Evolutionary conservation across 2,797 vertebrate species (phyloP).

Genomic region (Chaunax sp.): DNA sequence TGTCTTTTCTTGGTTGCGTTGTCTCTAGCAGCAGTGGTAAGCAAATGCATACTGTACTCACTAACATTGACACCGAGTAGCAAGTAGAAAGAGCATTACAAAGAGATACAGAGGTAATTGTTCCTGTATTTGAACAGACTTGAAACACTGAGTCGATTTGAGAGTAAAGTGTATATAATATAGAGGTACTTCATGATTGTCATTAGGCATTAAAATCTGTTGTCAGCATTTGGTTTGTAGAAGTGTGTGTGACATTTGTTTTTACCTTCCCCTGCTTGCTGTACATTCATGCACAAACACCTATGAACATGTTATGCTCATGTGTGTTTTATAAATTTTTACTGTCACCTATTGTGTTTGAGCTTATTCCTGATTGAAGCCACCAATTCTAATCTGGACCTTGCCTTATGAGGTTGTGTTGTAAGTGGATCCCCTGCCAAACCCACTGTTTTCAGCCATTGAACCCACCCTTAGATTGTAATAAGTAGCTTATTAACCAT

Average conservation of each 20-base stretch:
- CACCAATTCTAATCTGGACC: slow-evolving; percentile 17
- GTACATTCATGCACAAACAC: slow-evolving; percentile 56
- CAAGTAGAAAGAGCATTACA: slow-evolving; percentile 44
- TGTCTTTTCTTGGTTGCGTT: slow-evolving; percentile 38
- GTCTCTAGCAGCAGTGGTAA: slow-evolving; percentile 54
- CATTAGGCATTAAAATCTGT: slow-evolving; percentile 61
- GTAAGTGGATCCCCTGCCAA: background rate
- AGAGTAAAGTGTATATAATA: slow-evolving; percentile 29
- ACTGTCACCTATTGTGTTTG: slow-evolving; percentile 4
- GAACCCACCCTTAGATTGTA: slow-evolving; percentile 18
- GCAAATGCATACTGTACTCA: slow-evolving; percentile 37
- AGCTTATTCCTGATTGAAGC: slow-evolving; percentile 33
- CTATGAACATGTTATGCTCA: background rate
- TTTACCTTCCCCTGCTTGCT: slow-evolving; percentile 3
- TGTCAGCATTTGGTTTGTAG: slow-evolving; percentile 58
- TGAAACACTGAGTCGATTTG: slow-evolving; percentile 26
- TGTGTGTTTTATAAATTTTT: slow-evolving; percentile 4
- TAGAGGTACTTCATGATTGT: slow-evolving; percentile 69
- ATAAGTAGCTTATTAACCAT: slow-evolving; percentile 17
- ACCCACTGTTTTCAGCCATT: background rate
- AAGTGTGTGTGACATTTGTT: slow-evolving; percentile 17
- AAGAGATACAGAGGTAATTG: slow-evolving; percentile 39
- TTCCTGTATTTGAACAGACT: slow-evolving; percentile 29
- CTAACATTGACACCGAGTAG: slow-evolving; percentile 45
- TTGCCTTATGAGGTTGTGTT: slow-evolving; percentile 1